Base-by-base conservation (phyloP, 2,888 invertebrate genomes). In the Euproctis similis region DNA sequence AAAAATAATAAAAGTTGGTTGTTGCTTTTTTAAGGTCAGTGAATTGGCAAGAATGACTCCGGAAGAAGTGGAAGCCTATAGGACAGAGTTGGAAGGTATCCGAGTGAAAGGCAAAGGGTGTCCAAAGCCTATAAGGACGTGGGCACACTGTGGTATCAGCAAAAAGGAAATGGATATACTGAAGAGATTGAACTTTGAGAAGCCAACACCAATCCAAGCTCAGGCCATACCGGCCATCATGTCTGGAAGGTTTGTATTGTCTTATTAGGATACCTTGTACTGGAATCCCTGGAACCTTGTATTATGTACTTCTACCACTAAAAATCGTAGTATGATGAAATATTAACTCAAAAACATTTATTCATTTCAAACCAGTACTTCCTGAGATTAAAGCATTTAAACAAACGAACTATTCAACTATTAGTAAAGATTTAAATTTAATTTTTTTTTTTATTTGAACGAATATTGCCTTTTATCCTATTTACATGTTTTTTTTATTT, bases 141-240 rank as follows among this genome's bases (percentile, higher is more conserved):
- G 99, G 99, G 97, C 99, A 0, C 99, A 99, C 58, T 97, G 97
- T 67, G 99, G 99, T 3, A 95, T 98, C 10, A 96, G 96, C 38
- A 96, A 96, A 65, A 97, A 96, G 67, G 95, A 98, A 66, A 86
- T 98, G 72, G 97, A 97, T 55, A 90, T 94, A 43, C 76, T 99
- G 32, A 97, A 95, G 70, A 96, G 92, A 78, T 87, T 92, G 33
- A 89, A 89, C 34, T 99, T 96, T 73, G 96, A 97, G 55, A 98
- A 97, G 71, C 99, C 99, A 0, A 99, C 99, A 1, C 98, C 99
- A 0, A 99, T 99, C 58, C 99, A 99, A 77, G 92, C 95, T 30
- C 99, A 99, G 80, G 98, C 98, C 2, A 95, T 99, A 59, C 95
- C 96, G 3, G 95, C 96, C 12, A 95, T 99, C 36, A 98, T 99